Evolutionary conservation across 2,113 vertebrate genomes (phyloP).

Genomic region (Hemiprocne comata): DNA sequence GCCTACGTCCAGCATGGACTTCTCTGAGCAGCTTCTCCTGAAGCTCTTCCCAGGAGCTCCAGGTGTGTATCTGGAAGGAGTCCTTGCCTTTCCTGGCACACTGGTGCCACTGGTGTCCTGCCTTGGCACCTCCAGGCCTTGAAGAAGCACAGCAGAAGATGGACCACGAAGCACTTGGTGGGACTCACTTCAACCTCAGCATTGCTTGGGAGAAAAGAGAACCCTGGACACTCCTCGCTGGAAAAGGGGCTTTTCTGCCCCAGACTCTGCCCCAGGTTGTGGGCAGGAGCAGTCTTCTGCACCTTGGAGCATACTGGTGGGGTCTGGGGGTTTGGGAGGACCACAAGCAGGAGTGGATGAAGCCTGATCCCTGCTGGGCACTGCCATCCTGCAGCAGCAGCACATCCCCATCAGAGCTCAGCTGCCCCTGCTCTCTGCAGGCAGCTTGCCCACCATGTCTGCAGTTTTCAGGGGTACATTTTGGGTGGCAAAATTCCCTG

Average conservation of each 20-base stretch:
- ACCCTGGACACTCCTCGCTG: not conserved
- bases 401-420: accelerated
- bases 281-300: not conserved
- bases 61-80: not conserved
- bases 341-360: not conserved
- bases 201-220: not conserved
- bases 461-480: accelerated
- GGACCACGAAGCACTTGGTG: accelerated
- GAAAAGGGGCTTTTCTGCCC: not conserved
- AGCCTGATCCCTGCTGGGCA: accelerated
- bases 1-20: not conserved
- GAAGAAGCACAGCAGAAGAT: not conserved
- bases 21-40: not conserved
- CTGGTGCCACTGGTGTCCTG: not conserved
- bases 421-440: not conserved
- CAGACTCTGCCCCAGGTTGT: not conserved
- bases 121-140: not conserved
- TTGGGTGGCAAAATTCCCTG: not conserved
- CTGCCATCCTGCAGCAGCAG: not conserved
- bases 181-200: not conserved
- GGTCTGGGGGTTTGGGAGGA: not conserved
- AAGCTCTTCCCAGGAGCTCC: not conserved
- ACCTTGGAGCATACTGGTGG: not conserved
- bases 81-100: not conserved
- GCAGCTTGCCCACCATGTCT: not conserved